Percentiles rank a stretch among this genome's conserved stretches.
These are phyloP conservation scores for Sorex fumeus DNA, from an alignment of 2,113 vertebrate species.

Conservation along the genomic window DNA sequence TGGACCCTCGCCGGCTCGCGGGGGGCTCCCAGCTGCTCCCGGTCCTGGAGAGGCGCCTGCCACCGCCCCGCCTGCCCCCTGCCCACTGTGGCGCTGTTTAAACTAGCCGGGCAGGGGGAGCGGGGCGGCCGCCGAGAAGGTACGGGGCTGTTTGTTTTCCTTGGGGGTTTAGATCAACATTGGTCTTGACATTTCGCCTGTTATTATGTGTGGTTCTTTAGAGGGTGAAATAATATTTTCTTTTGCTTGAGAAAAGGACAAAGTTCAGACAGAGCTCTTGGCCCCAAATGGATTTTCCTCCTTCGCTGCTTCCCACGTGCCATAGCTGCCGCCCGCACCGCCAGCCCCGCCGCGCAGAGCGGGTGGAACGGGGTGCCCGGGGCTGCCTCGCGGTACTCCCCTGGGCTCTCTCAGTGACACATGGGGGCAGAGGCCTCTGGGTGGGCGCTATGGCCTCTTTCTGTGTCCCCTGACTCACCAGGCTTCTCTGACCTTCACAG, in stretches of 20 bases:
- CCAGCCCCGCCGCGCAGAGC: too few relatives aligned
- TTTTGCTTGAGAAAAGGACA: conserved; percentile 92
- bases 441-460: too few relatives aligned
- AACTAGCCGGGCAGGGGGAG: conserved; percentile 88
- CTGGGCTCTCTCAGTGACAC: too few relatives aligned
- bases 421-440: too few relatives aligned
- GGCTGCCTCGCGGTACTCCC: too few relatives aligned
- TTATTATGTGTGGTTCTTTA: conserved; percentile 92
- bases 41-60: neutral
- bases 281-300: conserved; percentile 87
- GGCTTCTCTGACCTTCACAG: too few relatives aligned
- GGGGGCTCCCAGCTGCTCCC: neutral
- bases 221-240: conserved; percentile 94
- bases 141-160: conserved; percentile 92
- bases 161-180: conserved; percentile 92
- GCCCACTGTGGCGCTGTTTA: conserved; percentile 87
- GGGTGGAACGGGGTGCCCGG: too few relatives aligned
- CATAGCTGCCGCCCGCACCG: neutral
- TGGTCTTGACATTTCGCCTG: conserved; percentile 92
- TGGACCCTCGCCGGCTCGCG: neutral
- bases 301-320: conserved; percentile 73
- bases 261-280: conserved; percentile 90
- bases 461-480: too few relatives aligned
- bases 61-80: conserved; percentile 62
- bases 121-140: conserved; percentile 89